Base-by-base conservation (phyloP, 2,797 vertebrate genomes). In the Enteromius unitaeniatus region DNA sequence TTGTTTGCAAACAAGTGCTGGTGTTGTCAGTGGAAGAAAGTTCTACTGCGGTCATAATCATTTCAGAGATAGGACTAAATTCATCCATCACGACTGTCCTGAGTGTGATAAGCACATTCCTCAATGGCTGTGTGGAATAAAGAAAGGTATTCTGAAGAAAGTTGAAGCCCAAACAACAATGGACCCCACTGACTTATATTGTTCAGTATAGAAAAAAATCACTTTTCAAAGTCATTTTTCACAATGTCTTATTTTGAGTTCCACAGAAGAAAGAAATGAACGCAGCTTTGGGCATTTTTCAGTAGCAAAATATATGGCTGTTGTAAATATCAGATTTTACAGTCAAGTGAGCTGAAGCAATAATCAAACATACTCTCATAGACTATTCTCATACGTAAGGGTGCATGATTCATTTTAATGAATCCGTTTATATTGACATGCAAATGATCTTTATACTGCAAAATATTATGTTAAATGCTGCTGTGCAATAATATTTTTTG, bases 61-160 rank as follows among this genome's bases (percentile, higher is more conserved):
- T 81, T 87, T 73, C 37, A 64, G 84, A 37, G 47, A 80, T 31
- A 55, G 67, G 67, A 88, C 68, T 73, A 81, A 86, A 82, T 21
- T 28, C 79, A 86, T 83, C 82, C 72, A 84, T 87, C 84, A 89
- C 55, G 6, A 10, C 42, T 49, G 37, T 34, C 72, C 55, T 40
- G 28, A 49, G 58, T 74, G 40, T 53, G 83, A 81, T 69, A 81
- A 81, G 23, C 26, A 47, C 53, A 72, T 65, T 77, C 45, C 9
- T 72, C 40, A 31, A 21, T 47, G 53, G 79, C 79, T 45, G 34
- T 0, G 7, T 19, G 31, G 49, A 80, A 79, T 23, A 42, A n/a
- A 68, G n/a, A n/a, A n/a, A n/a, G n/a, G n/a, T n/a, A n/a, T n/a
- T n/a, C n/a, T 0, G 4, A 69, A 40, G 37, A 69, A n/a, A 42